phyloP scores from a whole-genome alignment of 1,140 invertebrate genomes.

The Musca domestica region DNA sequence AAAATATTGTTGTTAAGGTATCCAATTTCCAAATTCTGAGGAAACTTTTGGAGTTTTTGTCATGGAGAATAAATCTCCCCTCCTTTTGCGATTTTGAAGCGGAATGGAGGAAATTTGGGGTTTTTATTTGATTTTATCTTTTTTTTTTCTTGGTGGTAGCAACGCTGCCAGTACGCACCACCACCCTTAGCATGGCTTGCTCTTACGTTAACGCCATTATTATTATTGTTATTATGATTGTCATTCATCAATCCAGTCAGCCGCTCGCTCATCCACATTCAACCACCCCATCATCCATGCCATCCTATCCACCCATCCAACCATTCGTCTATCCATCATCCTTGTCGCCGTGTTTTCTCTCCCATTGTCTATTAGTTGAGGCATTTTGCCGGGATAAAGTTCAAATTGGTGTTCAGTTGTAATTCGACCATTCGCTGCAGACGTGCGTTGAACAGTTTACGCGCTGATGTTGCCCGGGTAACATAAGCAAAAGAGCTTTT shows the following conservation, averaged over 20 bases:
- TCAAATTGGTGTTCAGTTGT: constrained; percentile 55
- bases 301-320: neutral
- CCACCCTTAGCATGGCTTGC: neutral
- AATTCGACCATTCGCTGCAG: constrained; percentile 51
- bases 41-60: too few relatives aligned
- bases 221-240: too few relatives aligned
- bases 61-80: too few relatives aligned
- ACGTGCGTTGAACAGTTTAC: constrained; percentile 26
- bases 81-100: too few relatives aligned
- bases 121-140: too few relatives aligned
- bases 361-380: constrained; percentile 31
- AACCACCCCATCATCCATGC: neutral
- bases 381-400: constrained; percentile 56
- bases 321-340: neutral
- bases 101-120: too few relatives aligned
- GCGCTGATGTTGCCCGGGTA: constrained; percentile 40
- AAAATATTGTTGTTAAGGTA: too few relatives aligned
- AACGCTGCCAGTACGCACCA: neutral
- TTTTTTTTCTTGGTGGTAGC: neutral
- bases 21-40: too few relatives aligned
- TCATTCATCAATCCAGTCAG: neutral
- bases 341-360: constrained; percentile 1
- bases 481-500: constrained; percentile 33
- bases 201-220: neutral
- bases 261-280: neutral